A percentile compares a stretch with the other conserved stretches of the same genome.
These are phyloP conservation scores for Molorchus minor DNA, from an alignment of 2,888 invertebrate species.

Conservation along the genomic window DNA sequence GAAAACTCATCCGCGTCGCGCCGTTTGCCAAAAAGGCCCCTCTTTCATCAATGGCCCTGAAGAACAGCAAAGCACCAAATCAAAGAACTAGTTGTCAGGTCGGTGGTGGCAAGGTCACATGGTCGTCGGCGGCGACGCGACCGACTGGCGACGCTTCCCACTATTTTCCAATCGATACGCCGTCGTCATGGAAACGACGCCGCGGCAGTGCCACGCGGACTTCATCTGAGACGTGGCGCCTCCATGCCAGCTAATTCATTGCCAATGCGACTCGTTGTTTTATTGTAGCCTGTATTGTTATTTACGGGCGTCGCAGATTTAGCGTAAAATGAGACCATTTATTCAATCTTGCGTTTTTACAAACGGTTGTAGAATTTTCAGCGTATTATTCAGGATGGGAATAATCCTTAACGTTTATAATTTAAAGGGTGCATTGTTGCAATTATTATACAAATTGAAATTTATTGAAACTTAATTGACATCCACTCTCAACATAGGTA, in stretches of 20 bases:
- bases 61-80: slow-evolving; percentile 25
- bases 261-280: not conserved
- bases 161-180: slow-evolving; percentile 54
- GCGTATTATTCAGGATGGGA: too few relatives aligned
- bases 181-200: slow-evolving; percentile 56
- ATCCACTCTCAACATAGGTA: too few relatives aligned
- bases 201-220: slow-evolving; percentile 56
- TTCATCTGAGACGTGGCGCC: slow-evolving; percentile 56
- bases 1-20: not conserved
- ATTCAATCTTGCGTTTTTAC: too few relatives aligned
- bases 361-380: too few relatives aligned
- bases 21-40: not conserved
- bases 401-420: too few relatives aligned
- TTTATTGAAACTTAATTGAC: too few relatives aligned
- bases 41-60: not conserved
- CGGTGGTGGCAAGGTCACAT: slow-evolving; percentile 49
- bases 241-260: slow-evolving; percentile 35
- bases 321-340: too few relatives aligned
- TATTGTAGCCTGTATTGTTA: slow-evolving; percentile 10
- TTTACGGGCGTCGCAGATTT: not conserved
- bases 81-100: slow-evolving; percentile 32
- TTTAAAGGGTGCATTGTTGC: too few relatives aligned
- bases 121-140: slow-evolving; percentile 45
- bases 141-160: slow-evolving; percentile 51
- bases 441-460: too few relatives aligned